Conservation (phyloP, 30 jellyfish, hydroid and myxozoan species). For the Turritopsis dohrnii region DNA sequence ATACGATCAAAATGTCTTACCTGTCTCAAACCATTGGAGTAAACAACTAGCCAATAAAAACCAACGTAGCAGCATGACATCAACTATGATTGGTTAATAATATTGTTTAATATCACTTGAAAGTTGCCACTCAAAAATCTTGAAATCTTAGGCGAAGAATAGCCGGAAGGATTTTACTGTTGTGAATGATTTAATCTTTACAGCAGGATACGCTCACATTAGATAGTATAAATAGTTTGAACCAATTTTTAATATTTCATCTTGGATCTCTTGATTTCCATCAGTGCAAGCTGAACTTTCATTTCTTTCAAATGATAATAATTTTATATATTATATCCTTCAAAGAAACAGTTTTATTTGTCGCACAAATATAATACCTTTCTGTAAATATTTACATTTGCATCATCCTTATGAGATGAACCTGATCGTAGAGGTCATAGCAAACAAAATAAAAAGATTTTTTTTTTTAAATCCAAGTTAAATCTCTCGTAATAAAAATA, state of each 20-base stretch:
- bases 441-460: background rate
- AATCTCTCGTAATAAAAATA: background rate
- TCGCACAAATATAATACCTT: background rate
- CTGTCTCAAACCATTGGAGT: background rate
- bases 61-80: background rate
- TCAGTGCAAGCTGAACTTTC: background rate
- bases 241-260: background rate
- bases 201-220: background rate
- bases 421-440: background rate
- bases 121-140: background rate
- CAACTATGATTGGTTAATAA: background rate
- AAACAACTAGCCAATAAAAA: background rate
- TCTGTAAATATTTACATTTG: background rate
- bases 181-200: background rate
- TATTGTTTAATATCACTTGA: background rate
- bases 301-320: background rate
- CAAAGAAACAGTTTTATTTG: no score
- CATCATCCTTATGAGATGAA: background rate
- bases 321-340: background rate
- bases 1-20: no score
- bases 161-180: background rate
- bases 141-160: background rate
- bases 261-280: background rate
- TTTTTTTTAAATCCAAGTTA: background rate
- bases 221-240: no score